Percentiles rank a stretch among this genome's conserved stretches.
phyloP scores from a whole-genome alignment of 2,113 vertebrate genomes.

The Lophura nycthemera region DNA sequence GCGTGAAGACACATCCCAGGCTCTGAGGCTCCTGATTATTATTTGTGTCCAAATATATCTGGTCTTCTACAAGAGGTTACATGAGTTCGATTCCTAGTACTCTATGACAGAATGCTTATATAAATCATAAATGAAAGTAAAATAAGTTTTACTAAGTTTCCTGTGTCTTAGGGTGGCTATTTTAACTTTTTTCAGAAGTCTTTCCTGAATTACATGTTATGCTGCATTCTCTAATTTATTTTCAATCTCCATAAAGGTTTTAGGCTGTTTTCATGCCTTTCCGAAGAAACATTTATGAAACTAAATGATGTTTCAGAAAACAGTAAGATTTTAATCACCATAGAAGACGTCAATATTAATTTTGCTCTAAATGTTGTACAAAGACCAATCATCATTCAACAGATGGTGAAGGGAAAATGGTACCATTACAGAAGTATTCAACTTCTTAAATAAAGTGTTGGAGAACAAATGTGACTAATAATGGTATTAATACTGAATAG shows the following conservation, averaged over 20 bases:
- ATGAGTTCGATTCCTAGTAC: background rate
- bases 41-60: too few relatives aligned
- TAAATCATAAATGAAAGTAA: background rate
- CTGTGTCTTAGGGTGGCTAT: background rate
- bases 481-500: conserved; percentile 2
- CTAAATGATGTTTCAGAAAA: background rate
- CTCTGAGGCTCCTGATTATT: background rate
- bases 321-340: conserved; percentile 27
- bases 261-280: conserved; percentile 15
- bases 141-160: background rate
- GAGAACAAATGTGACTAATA: conserved; percentile 35
- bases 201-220: background rate
- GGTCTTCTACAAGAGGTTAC: background rate
- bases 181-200: background rate
- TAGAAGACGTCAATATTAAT: conserved; percentile 14
- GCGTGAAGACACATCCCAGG: background rate
- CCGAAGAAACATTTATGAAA: conserved; percentile 19
- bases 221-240: background rate
- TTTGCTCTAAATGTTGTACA: background rate
- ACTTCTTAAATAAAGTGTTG: background rate
- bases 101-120: background rate
- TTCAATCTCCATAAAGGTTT: background rate
- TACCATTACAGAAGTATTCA: conserved; percentile 21
- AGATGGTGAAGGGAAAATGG: background rate
- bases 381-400: conserved; percentile 38